Base-by-base conservation (phyloP, 2,797 vertebrate genomes). In the Propithecus perrieri region DNA sequence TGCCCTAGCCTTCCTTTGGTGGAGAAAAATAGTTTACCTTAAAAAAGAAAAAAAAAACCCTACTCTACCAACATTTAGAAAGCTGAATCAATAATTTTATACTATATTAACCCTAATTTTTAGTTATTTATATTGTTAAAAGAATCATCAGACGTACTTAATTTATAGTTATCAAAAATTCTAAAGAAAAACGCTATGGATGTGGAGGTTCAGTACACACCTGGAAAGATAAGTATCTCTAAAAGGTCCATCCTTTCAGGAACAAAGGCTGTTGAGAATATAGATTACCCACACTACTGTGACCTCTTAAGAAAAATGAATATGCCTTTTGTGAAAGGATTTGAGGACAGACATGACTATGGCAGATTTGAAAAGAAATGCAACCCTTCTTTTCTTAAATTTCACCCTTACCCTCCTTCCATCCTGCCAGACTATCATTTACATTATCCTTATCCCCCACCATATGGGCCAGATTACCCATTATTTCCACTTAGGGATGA, bases 401-500 rank as follows among this genome's bases (percentile, higher is more conserved):
- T 98, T 41, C 95, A 91, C 46, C 87, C 95, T 38, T 96, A 96
- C 22, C 87, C 94, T 0, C 76, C 87, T 46, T 96, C 97, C 7
- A 72, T 6, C 46, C 24, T 75, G 1, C 91, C 83, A 0, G 76
- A 93, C 81, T 95, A 76, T 9, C 74, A 97, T 85, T 85, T 98
- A 78, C 97, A 96, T 13, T 88, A 71, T 57, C 96, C 96, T 7
- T 97, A 97, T 35, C 86, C 94, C 0, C 92, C 88, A 6, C 96
- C 97, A 0, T 87, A 6, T 59, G 76, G 76, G 2, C 85, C 63
- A 1, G 71, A 75, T 57, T 96, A 93, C 7, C 63, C 97, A 35
- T 95, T 99, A 85, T 98, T 98, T 74, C 99, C 98, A 4, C 96
- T 97, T 38, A 67, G 98, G 10, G 92, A 98, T 26, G 98, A 98